Base-by-base conservation (phyloP, 2,113 vertebrate genomes). In the Perognathus longimembris region DNA sequence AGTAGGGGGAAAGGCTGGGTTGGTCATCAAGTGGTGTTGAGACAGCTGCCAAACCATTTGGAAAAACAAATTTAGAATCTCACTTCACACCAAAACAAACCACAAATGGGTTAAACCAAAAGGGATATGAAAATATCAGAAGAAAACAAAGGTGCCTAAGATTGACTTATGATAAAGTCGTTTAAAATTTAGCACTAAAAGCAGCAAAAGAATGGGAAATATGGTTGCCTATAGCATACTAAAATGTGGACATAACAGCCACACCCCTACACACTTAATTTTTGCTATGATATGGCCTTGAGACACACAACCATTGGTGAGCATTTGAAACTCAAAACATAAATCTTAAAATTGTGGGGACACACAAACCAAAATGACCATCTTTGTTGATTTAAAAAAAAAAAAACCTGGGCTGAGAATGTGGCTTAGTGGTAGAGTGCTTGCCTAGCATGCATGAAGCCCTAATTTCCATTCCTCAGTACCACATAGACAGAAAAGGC, bases 41-140 rank as follows among this genome's bases (percentile, higher is more conserved):
- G 38, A 90, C 70, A 95, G 82, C 71, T 97, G 89, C 45, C 38
- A 40, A 67, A 81, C 76, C 66, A 83, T 79, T 94, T 88, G 40
- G 75, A 89, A 94, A 94, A 89, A 91, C 36, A 93, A 95, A 85
- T 40, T 79, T 50, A 87, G 64, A 92, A 73, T 42, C 9, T 30
- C 42, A 89, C 93, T 74, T 94, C 64, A 74, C 95, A 95, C n/a
- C 45, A 77, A 95, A 96, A 57, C 73, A 95, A 93, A 90, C 30
- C 67, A 75, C 40, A 89, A 91, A 67, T 61, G 34, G 32, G 63
- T 92, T 87, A 57, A 89, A 59, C 45, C 70, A 32, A 80, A 71
- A 32, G 26, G 78, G n/a, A 34, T 9, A 61, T 45, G 22, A 82
- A 85, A 90, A 77, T 38, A 79, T 77, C 54, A 63, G n/a, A 76